A percentile compares a stretch with the other conserved stretches of the same genome.
Evolutionary conservation across 2,113 vertebrate genomes (phyloP).

Genomic region (Salvator merianae): DNA sequence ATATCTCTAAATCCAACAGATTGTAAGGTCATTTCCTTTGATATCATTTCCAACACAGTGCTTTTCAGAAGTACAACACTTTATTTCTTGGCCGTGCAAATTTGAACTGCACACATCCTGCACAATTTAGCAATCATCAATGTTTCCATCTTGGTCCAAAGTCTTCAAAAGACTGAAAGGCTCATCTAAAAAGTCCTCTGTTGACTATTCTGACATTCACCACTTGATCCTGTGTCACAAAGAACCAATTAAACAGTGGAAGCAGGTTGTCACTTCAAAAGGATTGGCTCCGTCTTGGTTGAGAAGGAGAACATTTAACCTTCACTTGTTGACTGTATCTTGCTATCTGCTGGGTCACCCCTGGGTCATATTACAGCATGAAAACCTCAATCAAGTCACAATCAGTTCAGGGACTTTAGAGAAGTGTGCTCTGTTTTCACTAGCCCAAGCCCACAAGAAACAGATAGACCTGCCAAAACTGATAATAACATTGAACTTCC

Average conservation of each 20-base stretch:
- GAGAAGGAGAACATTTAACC: conserved; percentile 73
- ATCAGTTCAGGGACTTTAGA: conserved; percentile 63
- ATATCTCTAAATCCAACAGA: neutral
- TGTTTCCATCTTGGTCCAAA: neutral
- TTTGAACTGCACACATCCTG: neutral
- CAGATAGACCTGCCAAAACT: conserved; percentile 43
- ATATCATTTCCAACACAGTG: neutral
- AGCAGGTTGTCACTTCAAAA: conserved; percentile 66
- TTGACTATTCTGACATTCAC: neutral
- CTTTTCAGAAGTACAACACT: neutral
- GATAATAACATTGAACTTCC: conserved; percentile 36
- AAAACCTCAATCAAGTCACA: conserved; percentile 69
- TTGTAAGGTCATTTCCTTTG: neutral
- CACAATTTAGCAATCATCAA: neutral
- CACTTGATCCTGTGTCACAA: neutral
- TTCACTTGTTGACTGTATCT: conserved; percentile 78
- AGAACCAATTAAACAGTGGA: conserved; percentile 49
- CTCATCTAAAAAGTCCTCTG: neutral
- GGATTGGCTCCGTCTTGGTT: conserved; percentile 69
- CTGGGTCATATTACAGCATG: conserved; percentile 81
- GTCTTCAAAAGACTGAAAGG: neutral
- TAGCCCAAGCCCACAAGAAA: conserved; percentile 46
- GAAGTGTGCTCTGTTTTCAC: conserved; percentile 38
- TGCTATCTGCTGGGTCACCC: conserved; percentile 77
- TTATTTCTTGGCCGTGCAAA: neutral